Base-by-base conservation (phyloP, 2,888 invertebrate species). In the Rotaria socialis region DNA sequence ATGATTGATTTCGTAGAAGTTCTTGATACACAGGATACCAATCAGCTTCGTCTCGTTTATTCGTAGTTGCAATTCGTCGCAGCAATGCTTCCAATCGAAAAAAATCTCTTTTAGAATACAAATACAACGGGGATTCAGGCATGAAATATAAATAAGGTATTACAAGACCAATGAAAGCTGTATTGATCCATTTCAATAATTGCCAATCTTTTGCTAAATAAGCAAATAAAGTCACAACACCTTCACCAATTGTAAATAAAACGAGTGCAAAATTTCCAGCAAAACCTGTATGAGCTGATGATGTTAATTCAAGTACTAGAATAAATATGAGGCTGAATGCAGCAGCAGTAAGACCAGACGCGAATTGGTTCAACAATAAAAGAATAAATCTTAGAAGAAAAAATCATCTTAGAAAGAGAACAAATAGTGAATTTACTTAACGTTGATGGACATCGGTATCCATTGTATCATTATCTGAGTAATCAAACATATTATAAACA, bases 111-210 rank as follows among this genome's bases (percentile, higher is more conserved):
- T 75, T 75, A 16, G 41, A 43, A 75, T 75, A 75, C 14, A 43
- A 8, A 75, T 43, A 75, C 3, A 43, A 43, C 10, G 75, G 75
- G 7, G 75, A 75, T 75, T 75, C 75, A 75, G 75, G 75, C 43
- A 75, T 75, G 8, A 75, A 75, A 75, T 75, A 75, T 24, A 75
- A 43, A 75, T 75, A 75, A 43, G 75, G 43, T 75, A 75, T n/a
- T 19, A 75, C 43, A 4, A 75, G 8, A 10, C 75, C 75, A 75
- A 75, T 43, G 43, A 75, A 75, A 75, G 11, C 22, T 43, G 75
- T 75, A 41, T 75, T 10, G 22, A 24, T 43, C 75, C 75, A 75
- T 43, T 75, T 75, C 7, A 75, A 24, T 75, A 43, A 22, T 75
- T 75, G 75, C 75, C 75, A 75, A 43, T 75, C 43, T 43, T 43